Percentiles rank a stretch among this genome's conserved stretches.
Conservation (phyloP, 2,113 vertebrate genomes). For the Xenotilapia longispinis region DNA sequence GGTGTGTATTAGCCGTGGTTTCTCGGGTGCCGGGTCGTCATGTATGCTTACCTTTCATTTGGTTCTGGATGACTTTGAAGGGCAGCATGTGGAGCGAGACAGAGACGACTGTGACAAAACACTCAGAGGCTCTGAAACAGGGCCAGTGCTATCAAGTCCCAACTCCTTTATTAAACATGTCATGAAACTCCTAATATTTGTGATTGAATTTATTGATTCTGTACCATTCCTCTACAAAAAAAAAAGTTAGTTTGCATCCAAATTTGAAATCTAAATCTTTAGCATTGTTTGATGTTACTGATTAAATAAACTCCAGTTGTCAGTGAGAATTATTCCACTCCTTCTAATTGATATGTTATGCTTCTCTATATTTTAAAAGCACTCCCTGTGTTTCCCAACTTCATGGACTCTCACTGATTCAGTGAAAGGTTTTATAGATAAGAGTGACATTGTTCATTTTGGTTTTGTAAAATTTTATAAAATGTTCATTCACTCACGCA, state of each 20-base stretch:
- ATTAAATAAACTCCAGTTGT: not conserved
- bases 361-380: not conserved
- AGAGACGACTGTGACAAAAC: not conserved
- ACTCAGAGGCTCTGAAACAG: not conserved
- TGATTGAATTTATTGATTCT: not conserved
- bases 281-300: not conserved
- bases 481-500: not conserved
- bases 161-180: not conserved
- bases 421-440: not conserved
- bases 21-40: constrained; percentile 8
- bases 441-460: not conserved
- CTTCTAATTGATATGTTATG: not conserved
- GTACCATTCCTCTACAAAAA: not conserved
- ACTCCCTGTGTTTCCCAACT: not conserved
- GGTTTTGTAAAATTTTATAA: not conserved
- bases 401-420: not conserved
- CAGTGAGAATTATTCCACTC: not conserved
- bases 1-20: constrained; percentile 41
- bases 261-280: not conserved
- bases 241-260: not conserved
- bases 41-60: constrained; percentile 36
- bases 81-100: not conserved
- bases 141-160: not conserved
- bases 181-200: not conserved
- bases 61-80: constrained; percentile 62